These are phyloP conservation scores for Papilio helenus DNA, from an alignment of 1,140 invertebrate species.

Conservation along the genomic window DNA sequence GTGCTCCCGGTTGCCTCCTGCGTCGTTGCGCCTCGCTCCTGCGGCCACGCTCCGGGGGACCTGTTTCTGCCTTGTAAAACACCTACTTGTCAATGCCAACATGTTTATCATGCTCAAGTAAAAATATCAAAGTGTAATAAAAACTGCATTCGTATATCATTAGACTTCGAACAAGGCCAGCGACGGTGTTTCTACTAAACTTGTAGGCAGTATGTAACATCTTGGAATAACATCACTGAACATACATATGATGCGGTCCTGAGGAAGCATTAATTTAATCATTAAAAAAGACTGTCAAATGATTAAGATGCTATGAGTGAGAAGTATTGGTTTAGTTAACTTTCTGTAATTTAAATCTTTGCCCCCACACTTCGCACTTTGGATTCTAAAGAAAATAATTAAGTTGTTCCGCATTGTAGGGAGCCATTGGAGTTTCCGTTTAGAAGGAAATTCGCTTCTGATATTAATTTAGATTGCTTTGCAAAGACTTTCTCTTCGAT, in stretches of 20 bases:
- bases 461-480: constrained; percentile 17
- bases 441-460: not conserved
- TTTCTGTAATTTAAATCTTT: not conserved
- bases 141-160: constrained; percentile 4
- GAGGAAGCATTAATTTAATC: too few species aligned
- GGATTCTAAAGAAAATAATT: constrained; percentile 1
- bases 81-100: not conserved
- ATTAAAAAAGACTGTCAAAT: too few species aligned
- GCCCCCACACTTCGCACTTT: not conserved
- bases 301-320: not conserved
- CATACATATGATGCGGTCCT: too few species aligned
- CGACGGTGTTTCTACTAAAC: too few species aligned
- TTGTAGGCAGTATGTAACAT: too few species aligned
- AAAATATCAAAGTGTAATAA: not conserved
- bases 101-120: not conserved
- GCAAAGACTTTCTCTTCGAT: not conserved
- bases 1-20: not conserved
- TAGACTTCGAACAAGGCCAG: not conserved
- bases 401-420: not conserved
- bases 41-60: not conserved
- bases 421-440: not conserved
- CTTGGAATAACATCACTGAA: too few species aligned
- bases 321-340: not conserved
- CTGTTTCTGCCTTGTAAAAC: not conserved
- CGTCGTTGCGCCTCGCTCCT: not conserved